These are phyloP conservation scores for Cyprinodon diabolis DNA, from an alignment of 2,797 vertebrate species.

Conservation along the genomic window DNA sequence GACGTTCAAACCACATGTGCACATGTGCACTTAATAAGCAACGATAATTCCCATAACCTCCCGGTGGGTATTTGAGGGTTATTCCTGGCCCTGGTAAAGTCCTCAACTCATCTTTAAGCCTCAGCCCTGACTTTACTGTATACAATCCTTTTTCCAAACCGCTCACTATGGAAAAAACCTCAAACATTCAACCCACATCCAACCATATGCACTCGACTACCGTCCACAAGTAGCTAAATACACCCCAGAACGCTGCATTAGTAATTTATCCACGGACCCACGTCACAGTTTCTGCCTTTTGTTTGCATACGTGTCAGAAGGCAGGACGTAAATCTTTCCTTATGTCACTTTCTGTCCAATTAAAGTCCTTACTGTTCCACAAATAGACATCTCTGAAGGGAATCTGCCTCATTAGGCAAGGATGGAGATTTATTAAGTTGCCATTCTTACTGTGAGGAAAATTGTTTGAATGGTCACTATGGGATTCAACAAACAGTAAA, in stretches of 20 bases:
- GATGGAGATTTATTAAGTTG: conserved; percentile 37
- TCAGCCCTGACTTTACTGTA: background rate
- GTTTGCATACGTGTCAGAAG: background rate
- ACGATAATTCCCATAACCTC: conserved; percentile 15
- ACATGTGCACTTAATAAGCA: conserved; percentile 27
- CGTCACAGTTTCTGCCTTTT: conserved; percentile 3
- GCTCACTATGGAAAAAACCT: background rate
- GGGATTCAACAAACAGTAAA: conserved; percentile 14
- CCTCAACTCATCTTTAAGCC: background rate
- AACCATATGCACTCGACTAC: background rate
- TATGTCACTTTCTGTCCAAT: conserved; percentile 38
- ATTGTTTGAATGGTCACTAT: conserved; percentile 42
- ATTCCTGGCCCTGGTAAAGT: background rate
- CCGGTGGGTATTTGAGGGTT: background rate
- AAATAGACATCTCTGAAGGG: conserved; percentile 56
- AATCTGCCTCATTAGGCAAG: conserved; percentile 60
- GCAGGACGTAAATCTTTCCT: conserved; percentile 7
- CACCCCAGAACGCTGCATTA: background rate
- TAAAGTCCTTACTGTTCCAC: conserved; percentile 31
- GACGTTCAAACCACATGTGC: conserved; percentile 21
- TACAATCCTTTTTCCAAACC: background rate
- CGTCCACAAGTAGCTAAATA: background rate
- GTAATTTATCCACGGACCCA: conserved; percentile 10
- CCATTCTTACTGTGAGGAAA: conserved; percentile 37
- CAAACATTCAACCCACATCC: background rate